A percentile compares a stretch with the other conserved stretches of the same genome.
These are phyloP conservation scores for Chrysolina americana DNA, from an alignment of 2,888 invertebrate species.

Conservation along the genomic window DNA sequence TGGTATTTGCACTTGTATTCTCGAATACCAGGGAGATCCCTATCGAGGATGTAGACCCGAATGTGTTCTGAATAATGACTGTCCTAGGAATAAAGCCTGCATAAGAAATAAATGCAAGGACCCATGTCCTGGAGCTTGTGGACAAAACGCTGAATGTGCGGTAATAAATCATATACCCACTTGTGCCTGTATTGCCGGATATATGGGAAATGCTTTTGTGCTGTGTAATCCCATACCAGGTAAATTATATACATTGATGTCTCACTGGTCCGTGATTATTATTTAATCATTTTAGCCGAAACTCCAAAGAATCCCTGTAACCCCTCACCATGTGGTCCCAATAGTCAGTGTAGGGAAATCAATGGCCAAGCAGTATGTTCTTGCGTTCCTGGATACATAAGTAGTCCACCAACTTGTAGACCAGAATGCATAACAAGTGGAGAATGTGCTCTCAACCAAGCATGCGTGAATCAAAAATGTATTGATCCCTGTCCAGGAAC, in stretches of 20 bases:
- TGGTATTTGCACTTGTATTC: conserved; percentile 80
- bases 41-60: conserved; percentile 85
- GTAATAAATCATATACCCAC: conserved; percentile 85
- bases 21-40: conserved; percentile 84
- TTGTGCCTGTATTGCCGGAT: conserved; percentile 81
- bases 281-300: conserved; percentile 53
- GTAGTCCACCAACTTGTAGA: conserved; percentile 81
- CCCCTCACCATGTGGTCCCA: conserved; percentile 85
- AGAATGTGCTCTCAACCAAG: conserved; percentile 79
- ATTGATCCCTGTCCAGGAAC: conserved; percentile 81
- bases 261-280: not conserved
- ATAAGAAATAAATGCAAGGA: conserved; percentile 81
- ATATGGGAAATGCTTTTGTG: conserved; percentile 82
- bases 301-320: conserved; percentile 75
- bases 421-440: conserved; percentile 82
- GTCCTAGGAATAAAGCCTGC: conserved; percentile 80
- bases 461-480: conserved; percentile 83
- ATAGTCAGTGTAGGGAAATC: conserved; percentile 73
- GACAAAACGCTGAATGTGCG: conserved; percentile 81
- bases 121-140: conserved; percentile 87
- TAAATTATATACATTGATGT: conserved; percentile 58
- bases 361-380: conserved; percentile 82
- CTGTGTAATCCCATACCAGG: conserved; percentile 73
- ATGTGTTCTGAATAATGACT: conserved; percentile 84
- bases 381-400: conserved; percentile 79